Base-by-base conservation (phyloP, 2,797 vertebrate genomes). In the Melanotaenia boesemani region DNA sequence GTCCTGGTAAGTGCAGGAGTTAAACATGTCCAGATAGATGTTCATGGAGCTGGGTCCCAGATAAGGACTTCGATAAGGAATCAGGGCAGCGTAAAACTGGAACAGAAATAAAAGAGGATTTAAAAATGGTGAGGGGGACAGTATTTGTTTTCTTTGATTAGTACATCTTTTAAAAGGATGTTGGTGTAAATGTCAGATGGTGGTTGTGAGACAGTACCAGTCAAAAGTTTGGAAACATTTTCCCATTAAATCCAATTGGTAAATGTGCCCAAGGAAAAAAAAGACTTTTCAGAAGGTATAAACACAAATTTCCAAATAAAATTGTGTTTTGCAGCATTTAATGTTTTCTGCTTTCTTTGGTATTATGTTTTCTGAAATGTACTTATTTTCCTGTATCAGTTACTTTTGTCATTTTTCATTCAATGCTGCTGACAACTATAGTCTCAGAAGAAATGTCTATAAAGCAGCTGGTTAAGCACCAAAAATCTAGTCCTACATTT, bases 1-100 rank as follows among this genome's bases (percentile, higher is more conserved):
- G 71, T 95, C 94, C 1, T 77, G 72, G 65, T 94, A 95, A 0
- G 87, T 77, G 71, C 95, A 79, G 56, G 92, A 85, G 24, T 94
- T 91, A 22, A 92, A 94, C 80, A 95, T 92, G 8, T 87, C 72
- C 1, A 62, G 62, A 81, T 92, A 92, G 73, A 91, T 73, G 30
- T 64, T 60, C 4, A 6, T 0, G 1, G 84, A 76, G 48, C 54
- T 68, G 1, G 72, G n/a, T 10, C 86, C 86, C 1, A 92, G 2
- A 55, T 72, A 22, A 1, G 83, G 46, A 28, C 77, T 37, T 46
- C 75, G 78, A 67, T 64, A 91, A 1, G 83, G 88, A 24, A 13
- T 63, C 76, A 93, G 65, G 30, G 82, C 80, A 3, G 70, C 26
- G 6, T 92, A 90, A 58, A 90, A 87, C 93, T 90, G 18, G 30